These are phyloP conservation scores for Seriola rivoliana DNA, from an alignment of 2,113 vertebrate genomes.

Conservation along the genomic window DNA sequence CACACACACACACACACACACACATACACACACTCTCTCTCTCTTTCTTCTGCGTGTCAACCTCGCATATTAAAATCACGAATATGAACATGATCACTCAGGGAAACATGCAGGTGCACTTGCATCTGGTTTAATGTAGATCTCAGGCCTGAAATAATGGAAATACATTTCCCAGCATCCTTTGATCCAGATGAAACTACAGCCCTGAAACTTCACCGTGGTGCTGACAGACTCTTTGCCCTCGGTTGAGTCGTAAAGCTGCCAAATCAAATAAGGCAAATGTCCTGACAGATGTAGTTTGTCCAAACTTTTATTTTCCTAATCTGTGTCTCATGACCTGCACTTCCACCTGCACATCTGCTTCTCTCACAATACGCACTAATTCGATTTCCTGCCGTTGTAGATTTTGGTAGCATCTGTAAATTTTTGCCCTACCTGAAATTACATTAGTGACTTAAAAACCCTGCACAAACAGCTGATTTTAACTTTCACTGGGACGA, in stretches of 20 bases:
- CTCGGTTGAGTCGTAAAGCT: background rate
- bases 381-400: background rate
- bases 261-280: background rate
- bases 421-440: background rate
- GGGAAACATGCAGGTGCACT: conserved; percentile 11
- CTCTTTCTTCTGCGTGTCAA: background rate
- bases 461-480: too few species aligned
- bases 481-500: background rate
- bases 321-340: background rate
- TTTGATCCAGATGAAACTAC: background rate
- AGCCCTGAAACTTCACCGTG: background rate
- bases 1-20: background rate
- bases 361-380: background rate
- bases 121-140: background rate
- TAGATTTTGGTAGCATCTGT: background rate
- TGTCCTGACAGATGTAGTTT: background rate
- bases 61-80: background rate
- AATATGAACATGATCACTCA: background rate
- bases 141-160: too few species aligned
- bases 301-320: background rate
- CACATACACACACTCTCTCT: background rate
- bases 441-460: too few species aligned
- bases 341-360: background rate
- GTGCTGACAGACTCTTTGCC: background rate
- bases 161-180: background rate